These are phyloP conservation scores for Gymnosoma rotundatum DNA, from an alignment of 2,888 invertebrate genomes.

Conservation along the genomic window DNA sequence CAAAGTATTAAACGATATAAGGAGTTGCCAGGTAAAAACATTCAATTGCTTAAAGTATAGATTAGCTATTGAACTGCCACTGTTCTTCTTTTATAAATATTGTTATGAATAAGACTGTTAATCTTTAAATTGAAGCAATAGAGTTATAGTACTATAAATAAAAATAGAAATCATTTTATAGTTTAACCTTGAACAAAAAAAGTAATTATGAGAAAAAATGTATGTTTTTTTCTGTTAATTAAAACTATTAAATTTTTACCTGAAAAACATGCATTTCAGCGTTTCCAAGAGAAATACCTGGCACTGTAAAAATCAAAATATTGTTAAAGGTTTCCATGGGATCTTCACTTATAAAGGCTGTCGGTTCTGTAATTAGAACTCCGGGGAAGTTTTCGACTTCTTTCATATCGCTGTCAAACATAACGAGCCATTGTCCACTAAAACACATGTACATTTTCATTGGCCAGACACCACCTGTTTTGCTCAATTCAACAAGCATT, in stretches of 20 bases:
- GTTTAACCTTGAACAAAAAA: too few relatives aligned
- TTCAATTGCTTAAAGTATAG: too few relatives aligned
- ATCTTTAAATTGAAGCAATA: too few relatives aligned
- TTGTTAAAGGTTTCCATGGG: constrained; percentile 99
- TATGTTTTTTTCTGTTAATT: neutral
- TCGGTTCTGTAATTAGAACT: constrained; percentile 95
- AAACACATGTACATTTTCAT: constrained; percentile 97
- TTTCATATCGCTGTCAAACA: constrained; percentile 96
- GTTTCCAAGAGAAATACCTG: constrained; percentile 86
- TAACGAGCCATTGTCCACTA: constrained; percentile 93
- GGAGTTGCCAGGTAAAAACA: too few relatives aligned
- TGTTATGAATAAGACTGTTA: too few relatives aligned
- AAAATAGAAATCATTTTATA: too few relatives aligned
- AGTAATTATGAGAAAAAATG: too few relatives aligned
- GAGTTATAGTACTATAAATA: too few relatives aligned
- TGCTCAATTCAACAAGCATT: constrained; percentile 93
- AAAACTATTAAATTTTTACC: constrained; percentile 82
- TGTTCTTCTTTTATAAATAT: too few relatives aligned
- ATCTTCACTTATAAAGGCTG: constrained; percentile 97
- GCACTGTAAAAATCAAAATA: constrained; percentile 97
- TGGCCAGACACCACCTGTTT: constrained; percentile 98
- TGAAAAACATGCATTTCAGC: constrained; percentile 99
- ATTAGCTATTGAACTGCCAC: too few relatives aligned
- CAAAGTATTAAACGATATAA: too few relatives aligned
- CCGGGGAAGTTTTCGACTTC: constrained; percentile 98